phyloP scores from a whole-genome alignment of 2,888 invertebrate species.

The Agapostemon virescens region DNA sequence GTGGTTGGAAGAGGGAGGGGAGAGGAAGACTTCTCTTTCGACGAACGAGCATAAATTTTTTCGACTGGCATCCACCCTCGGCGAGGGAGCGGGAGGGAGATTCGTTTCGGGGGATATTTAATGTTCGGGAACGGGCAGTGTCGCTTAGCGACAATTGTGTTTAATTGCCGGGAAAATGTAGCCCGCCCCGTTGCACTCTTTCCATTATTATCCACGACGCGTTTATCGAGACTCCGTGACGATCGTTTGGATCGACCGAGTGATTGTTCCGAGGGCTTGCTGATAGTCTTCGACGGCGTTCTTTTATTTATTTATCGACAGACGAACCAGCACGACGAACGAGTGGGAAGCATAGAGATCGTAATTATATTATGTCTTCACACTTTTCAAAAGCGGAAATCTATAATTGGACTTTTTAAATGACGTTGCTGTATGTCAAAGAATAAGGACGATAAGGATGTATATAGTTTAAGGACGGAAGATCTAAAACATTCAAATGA shows the following conservation, averaged over 20 bases:
- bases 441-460: too few relatives aligned
- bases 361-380: not conserved
- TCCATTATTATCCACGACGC: not conserved
- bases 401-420: not conserved
- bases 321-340: not conserved
- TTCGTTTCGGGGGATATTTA: constrained; percentile 50
- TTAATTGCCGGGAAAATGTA: constrained; percentile 58
- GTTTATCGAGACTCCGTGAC: constrained; percentile 8
- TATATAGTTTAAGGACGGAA: too few relatives aligned
- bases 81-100: not conserved
- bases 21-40: constrained; percentile 15
- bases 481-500: too few relatives aligned
- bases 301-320: not conserved
- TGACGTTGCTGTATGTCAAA: not conserved
- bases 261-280: not conserved
- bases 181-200: constrained; percentile 1
- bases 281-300: not conserved
- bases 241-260: not conserved
- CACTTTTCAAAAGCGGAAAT: not conserved
- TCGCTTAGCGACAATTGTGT: constrained; percentile 61
- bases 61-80: constrained; percentile 22
- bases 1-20: too few relatives aligned
- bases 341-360: not conserved
- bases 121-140: constrained; percentile 43
- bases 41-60: constrained; percentile 51